These are phyloP conservation scores for Aspidiotus rigidus DNA, from an alignment of 2,888 invertebrate genomes.

Conservation along the genomic window DNA sequence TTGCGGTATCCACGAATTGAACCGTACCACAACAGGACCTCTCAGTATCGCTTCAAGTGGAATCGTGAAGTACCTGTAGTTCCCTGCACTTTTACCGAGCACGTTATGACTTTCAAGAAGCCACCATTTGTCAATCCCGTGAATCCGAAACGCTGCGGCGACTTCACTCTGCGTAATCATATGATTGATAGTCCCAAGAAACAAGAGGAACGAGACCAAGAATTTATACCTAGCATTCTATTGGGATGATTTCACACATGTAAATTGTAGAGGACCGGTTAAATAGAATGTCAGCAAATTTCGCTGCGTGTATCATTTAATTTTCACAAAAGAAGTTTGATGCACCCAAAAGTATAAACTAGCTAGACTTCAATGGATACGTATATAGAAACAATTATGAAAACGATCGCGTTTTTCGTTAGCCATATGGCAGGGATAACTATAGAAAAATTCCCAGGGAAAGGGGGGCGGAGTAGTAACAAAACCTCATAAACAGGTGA, in stretches of 20 bases:
- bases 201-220: background rate
- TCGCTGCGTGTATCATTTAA: no score
- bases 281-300: no score
- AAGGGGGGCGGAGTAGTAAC: no score
- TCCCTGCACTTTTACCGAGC: constrained; percentile 22
- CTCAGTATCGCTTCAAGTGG: constrained; percentile 26
- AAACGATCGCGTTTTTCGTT: no score
- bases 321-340: no score
- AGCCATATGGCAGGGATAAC: no score
- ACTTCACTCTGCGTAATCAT: constrained; percentile 5
- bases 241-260: background rate
- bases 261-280: no score
- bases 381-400: no score
- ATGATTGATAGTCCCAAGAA: constrained; percentile 5
- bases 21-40: constrained; percentile 14
- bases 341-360: no score
- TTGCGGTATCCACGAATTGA: background rate
- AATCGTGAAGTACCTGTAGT: constrained; percentile 24
- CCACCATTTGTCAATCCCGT: constrained; percentile 12
- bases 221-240: background rate
- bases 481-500: no score
- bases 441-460: no score
- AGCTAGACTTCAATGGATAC: no score
- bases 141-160: constrained; percentile 1
- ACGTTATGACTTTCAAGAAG: constrained; percentile 24